Conservation (phyloP, 2,888 invertebrate species). For the Ormyrus pomaceus region DNA sequence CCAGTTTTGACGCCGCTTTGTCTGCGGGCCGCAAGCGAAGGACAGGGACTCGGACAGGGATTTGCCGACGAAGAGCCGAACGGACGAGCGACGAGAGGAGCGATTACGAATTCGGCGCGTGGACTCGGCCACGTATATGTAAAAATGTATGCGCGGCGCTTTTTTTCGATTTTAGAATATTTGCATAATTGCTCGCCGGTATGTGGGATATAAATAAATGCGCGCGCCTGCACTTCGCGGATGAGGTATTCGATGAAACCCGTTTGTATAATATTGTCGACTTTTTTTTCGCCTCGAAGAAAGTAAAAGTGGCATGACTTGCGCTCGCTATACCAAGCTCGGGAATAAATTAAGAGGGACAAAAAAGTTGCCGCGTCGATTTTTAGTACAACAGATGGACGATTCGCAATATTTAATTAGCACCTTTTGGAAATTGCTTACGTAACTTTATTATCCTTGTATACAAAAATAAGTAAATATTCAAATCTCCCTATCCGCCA, state of each 20-base stretch:
- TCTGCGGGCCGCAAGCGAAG: slow-evolving; percentile 24
- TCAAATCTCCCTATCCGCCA: no score
- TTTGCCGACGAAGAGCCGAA: slow-evolving; percentile 16
- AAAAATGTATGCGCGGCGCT: slow-evolving; percentile 6
- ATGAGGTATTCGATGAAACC: neutral
- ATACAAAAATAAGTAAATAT: no score
- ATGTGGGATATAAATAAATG: slow-evolving; percentile 30
- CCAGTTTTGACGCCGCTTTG: slow-evolving; percentile 41
- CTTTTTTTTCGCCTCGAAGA: neutral
- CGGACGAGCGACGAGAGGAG: slow-evolving; percentile 1
- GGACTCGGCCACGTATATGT: neutral
- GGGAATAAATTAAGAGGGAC: no score
- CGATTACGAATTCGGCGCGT: slow-evolving; percentile 28
- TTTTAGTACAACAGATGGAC: no score
- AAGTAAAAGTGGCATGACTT: neutral
- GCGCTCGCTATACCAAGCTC: no score
- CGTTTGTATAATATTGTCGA: neutral
- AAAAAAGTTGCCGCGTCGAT: no score
- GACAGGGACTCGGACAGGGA: slow-evolving; percentile 26
- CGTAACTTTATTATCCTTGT: no score
- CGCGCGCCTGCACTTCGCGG: neutral
- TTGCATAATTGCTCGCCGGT: slow-evolving; percentile 29
- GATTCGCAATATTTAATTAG: no score
- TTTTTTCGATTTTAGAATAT: slow-evolving; percentile 8
- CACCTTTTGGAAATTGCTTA: no score